Evolutionary conservation across 2,797 vertebrate species (phyloP).

Genomic region (Hozukius guyotensis): DNA sequence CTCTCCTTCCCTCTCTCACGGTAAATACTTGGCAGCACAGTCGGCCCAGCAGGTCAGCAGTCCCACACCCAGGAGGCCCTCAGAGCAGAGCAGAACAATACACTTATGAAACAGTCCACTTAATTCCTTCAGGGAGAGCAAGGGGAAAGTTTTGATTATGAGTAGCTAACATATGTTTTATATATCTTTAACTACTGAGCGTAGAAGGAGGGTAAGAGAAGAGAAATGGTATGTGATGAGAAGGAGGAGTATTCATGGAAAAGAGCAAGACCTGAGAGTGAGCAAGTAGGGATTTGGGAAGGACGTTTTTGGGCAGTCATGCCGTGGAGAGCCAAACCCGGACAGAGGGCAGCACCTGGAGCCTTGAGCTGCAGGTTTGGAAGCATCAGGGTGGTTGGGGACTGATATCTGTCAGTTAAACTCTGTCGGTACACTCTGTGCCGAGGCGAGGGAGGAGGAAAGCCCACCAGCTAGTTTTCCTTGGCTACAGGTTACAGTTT

Average conservation of each 20-base stretch:
- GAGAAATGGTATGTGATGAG: neutral
- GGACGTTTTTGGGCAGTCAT: neutral
- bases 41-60: constrained; percentile 63
- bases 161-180: constrained; percentile 44
- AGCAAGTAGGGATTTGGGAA: neutral
- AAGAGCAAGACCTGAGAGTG: neutral
- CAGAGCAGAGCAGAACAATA: constrained; percentile 43
- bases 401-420: constrained; percentile 30
- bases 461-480: constrained; percentile 49
- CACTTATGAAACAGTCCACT: constrained; percentile 62
- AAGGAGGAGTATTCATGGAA: neutral
- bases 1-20: constrained; percentile 47
- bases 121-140: neutral
- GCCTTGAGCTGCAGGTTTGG: constrained; percentile 14
- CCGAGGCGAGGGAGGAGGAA: neutral
- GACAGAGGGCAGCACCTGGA: neutral
- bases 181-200: constrained; percentile 3
- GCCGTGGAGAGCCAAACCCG: neutral
- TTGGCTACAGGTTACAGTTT: constrained; percentile 56
- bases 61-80: constrained; percentile 64
- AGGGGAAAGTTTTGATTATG: constrained; percentile 37
- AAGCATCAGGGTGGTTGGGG: constrained; percentile 2
- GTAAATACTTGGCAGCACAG: constrained; percentile 66
- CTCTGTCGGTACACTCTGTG: constrained; percentile 18
- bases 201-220: neutral